phyloP scores from a whole-genome alignment of 2,797 vertebrate species.

The Scleropages formosus region DNA sequence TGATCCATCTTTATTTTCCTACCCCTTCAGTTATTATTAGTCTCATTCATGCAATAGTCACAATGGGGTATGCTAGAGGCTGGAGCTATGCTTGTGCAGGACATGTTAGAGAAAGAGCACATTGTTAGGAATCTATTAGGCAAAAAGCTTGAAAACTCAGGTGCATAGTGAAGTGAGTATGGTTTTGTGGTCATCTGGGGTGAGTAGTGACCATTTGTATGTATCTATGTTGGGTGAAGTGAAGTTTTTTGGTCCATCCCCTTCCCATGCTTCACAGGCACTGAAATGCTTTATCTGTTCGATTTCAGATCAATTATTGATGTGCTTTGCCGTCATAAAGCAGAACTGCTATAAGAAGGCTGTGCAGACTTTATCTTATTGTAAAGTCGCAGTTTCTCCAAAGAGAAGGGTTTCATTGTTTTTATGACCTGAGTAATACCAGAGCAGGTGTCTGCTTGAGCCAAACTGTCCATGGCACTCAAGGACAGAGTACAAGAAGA shows the following conservation, averaged over 20 bases:
- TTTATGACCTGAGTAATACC: no score
- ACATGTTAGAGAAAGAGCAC: conserved; percentile 19
- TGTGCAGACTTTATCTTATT: neutral
- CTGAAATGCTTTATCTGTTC: neutral
- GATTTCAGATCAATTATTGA: neutral
- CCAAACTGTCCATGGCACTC: neutral
- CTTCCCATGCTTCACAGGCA: neutral
- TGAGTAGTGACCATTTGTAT: conserved; percentile 31
- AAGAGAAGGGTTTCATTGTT: neutral
- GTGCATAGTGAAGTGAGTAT: conserved; percentile 21
- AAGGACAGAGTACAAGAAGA: neutral
- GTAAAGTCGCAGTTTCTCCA: neutral
- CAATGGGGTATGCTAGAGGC: conserved; percentile 31
- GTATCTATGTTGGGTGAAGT: neutral
- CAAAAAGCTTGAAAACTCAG: conserved; percentile 29
- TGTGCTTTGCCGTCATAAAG: neutral
- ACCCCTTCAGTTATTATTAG: conserved; percentile 41
- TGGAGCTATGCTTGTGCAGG: neutral
- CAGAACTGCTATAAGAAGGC: neutral
- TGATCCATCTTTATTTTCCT: conserved; percentile 38
- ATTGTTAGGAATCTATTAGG: conserved; percentile 7
- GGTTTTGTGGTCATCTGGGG: conserved; percentile 32
- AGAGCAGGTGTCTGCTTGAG: neutral
- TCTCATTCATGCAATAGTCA: conserved; percentile 28
- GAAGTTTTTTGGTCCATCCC: neutral